Base-by-base conservation (phyloP, 2,888 invertebrate genomes). In the Herminia tarsipennalis region DNA sequence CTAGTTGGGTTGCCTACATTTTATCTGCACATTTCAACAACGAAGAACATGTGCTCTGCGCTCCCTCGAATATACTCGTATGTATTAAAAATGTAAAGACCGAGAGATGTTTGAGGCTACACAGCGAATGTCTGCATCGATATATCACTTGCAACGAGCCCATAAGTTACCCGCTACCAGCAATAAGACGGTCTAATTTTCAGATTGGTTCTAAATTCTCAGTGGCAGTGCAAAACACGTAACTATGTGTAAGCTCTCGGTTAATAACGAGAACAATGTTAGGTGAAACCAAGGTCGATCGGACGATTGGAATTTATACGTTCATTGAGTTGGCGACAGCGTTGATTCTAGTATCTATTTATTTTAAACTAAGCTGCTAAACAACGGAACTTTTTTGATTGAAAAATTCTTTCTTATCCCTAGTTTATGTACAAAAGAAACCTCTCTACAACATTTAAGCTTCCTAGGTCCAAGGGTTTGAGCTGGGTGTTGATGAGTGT, bases 21-120 rank as follows among this genome's bases (percentile, higher is more conserved):
- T 30, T 50, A 28, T 54, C 53, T 47, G 22, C 25, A 8, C 18
- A 10, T 21, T 38, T 21, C 3, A 36, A n/a, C 20, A 2, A 35
- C 22, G 38, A n/a, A 45, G 43, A 47, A 55, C 59, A 58, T 53
- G 41, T 55, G 55, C 34, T 47, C 36, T 37, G 28, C 25, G 24
- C 34, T 37, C 40, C 48, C 39, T 39, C 53, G 45, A 32, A 34
- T 28, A 20, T 10, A 5, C 20, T 18, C 5, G 20, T 3, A 18
- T 5, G 43, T 49, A 44, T 54, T 49, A 44, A 54, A 50, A 44
- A 50, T 58, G 43, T 44, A 47, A 43, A 43, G 36, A 18, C 20
- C 3, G 20, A 4, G 3, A n/a, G n/a, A n/a, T n/a, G n/a, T n/a
- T n/a, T n/a, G n/a, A n/a, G n/a, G n/a, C n/a, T n/a, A n/a, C n/a